These are phyloP conservation scores for Chelonus formosanus DNA, from an alignment of 2,888 invertebrate genomes.

Conservation along the genomic window DNA sequence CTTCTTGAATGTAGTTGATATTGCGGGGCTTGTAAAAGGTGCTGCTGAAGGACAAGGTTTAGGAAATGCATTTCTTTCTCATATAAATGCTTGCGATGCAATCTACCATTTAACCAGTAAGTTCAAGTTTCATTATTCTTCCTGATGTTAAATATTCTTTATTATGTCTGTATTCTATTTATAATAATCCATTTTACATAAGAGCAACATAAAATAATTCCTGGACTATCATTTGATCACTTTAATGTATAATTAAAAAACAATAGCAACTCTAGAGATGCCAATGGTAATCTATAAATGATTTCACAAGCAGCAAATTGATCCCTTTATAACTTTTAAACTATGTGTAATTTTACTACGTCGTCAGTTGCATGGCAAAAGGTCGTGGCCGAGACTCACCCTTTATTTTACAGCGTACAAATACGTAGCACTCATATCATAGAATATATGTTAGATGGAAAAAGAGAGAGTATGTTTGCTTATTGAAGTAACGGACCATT, in stretches of 20 bases:
- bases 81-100: conserved; percentile 98
- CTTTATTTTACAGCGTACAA: not conserved
- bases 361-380: not conserved
- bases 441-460: too few relatives aligned
- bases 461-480: conserved; percentile 20
- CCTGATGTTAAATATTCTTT: not conserved
- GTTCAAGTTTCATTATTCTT: conserved; percentile 60
- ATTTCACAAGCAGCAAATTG: not conserved
- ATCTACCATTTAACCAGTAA: conserved; percentile 96
- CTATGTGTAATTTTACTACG: not conserved
- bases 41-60: conserved; percentile 98
- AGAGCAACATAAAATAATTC: too few relatives aligned
- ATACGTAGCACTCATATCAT: too few relatives aligned
- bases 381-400: too few relatives aligned
- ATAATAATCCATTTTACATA: not conserved
- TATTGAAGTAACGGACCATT: conserved; percentile 26
- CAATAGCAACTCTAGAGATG: too few relatives aligned
- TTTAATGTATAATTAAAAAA: too few relatives aligned
- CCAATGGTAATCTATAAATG: too few relatives aligned
- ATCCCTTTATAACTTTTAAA: not conserved
- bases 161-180: too few relatives aligned
- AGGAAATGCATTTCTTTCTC: conserved; percentile 98
- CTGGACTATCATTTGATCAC: too few relatives aligned
- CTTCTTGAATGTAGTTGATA: conserved; percentile 96
- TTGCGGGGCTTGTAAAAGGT: conserved; percentile 97